phyloP scores from a whole-genome alignment of 2,797 vertebrate genomes.

The Manis pentadactyla region DNA sequence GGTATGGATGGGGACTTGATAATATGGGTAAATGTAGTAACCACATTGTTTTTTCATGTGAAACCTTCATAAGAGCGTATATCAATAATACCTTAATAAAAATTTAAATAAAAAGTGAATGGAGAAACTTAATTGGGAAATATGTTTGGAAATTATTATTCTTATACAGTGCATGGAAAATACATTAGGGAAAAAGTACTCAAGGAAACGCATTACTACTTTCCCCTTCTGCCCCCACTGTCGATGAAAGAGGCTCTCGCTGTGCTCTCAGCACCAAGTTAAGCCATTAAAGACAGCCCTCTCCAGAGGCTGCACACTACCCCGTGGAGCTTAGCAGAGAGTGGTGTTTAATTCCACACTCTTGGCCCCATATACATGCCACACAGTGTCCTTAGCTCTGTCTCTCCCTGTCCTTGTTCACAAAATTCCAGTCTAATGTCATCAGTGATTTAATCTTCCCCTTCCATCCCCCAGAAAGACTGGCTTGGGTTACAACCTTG shows the following conservation, averaged over 20 bases:
- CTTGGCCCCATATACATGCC: neutral
- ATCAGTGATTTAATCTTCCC: neutral
- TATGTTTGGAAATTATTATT: neutral
- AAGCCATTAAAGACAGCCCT: neutral
- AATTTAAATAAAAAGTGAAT: neutral
- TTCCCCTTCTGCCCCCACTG: neutral
- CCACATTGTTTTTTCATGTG: too few species aligned
- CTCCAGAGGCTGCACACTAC: neutral
- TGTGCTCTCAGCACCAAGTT: neutral
- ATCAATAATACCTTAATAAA: too few species aligned
- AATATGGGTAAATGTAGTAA: too few species aligned
- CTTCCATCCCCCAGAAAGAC: neutral
- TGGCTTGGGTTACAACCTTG: neutral
- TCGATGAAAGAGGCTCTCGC: neutral
- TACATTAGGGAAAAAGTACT: neutral
- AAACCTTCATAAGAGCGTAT: too few species aligned
- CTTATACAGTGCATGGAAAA: neutral
- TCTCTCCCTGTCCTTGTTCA: conserved; percentile 7
- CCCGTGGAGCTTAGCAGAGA: neutral
- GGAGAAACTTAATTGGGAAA: conserved; percentile 1
- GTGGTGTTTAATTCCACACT: neutral
- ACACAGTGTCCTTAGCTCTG: neutral
- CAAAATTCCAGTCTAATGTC: conserved; percentile 4
- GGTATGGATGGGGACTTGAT: too few species aligned
- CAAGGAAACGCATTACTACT: neutral